Conservation (phyloP, 1,140 invertebrate species). For the Drosophila melanica region DNA sequence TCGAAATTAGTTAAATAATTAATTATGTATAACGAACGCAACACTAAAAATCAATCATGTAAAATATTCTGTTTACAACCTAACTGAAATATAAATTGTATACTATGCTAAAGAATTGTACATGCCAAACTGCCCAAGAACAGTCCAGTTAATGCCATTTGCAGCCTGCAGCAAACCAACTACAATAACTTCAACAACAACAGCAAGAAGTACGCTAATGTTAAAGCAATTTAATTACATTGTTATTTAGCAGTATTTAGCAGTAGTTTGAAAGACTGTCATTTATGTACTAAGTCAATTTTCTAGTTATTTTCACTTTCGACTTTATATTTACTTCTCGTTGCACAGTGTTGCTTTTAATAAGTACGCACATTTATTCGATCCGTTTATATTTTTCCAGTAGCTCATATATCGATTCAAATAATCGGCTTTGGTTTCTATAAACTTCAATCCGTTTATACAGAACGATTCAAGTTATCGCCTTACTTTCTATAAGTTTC, state of each 20-base stretch:
- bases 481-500: too few species aligned
- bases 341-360: slow-evolving; percentile 9
- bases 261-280: slow-evolving; percentile 12
- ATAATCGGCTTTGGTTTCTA: slow-evolving; percentile 2
- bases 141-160: slow-evolving; percentile 45
- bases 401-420: slow-evolving; percentile 4
- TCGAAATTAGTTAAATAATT: slow-evolving; percentile 41
- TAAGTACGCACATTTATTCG: slow-evolving; percentile 1
- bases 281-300: slow-evolving; percentile 6
- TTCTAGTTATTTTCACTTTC: not conserved
- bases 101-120: slow-evolving; percentile 41
- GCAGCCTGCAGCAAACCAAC: slow-evolving; percentile 25
- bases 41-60: slow-evolving; percentile 66
- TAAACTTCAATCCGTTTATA: not conserved
- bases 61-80: slow-evolving; percentile 53
- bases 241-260: not conserved
- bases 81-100: slow-evolving; percentile 11
- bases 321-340: not conserved
- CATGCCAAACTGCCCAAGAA: slow-evolving; percentile 44
- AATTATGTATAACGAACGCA: slow-evolving; percentile 55
- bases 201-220: slow-evolving; percentile 40
- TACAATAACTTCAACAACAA: slow-evolving; percentile 25
- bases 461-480: too few species aligned
- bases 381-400: not conserved
- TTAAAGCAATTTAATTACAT: slow-evolving; percentile 22